phyloP scores from a whole-genome alignment of 2,888 invertebrate genomes.

The Julus scandinavius region DNA sequence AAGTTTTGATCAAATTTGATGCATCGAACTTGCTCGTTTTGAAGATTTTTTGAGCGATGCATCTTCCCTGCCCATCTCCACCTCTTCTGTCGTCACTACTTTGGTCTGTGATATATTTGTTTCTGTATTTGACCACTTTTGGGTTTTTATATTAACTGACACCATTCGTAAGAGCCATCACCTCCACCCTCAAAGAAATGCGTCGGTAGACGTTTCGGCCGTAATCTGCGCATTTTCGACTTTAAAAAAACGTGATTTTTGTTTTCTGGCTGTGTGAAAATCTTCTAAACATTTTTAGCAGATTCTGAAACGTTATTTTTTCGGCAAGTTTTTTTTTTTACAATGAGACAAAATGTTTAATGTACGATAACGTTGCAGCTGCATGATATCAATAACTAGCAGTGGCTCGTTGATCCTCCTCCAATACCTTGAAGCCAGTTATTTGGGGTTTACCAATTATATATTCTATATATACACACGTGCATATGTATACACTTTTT shows the following conservation, averaged over 20 bases:
- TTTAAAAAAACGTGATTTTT: neutral
- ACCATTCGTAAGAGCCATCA: conserved; percentile 33
- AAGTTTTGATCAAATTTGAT: conserved; percentile 2
- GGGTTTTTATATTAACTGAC: conserved; percentile 13
- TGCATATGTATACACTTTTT: neutral
- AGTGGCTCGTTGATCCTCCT: conserved; percentile 4
- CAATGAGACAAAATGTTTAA: conserved; percentile 3
- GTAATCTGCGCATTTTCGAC: neutral
- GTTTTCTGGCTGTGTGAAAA: neutral
- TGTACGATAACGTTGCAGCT: conserved; percentile 12
- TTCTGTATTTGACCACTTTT: conserved; percentile 50
- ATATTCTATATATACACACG: conserved; percentile 44
- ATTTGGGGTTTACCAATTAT: conserved; percentile 37
- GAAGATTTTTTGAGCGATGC: conserved; percentile 26
- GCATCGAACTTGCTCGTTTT: conserved; percentile 4
- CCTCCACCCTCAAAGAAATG: conserved; percentile 10
- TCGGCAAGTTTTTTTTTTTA: neutral
- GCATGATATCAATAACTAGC: conserved; percentile 19
- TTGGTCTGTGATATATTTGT: conserved; percentile 54
- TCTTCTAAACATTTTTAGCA: conserved; percentile 19
- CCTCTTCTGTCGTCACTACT: conserved; percentile 41
- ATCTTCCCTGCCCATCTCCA: neutral
- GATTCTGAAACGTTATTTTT: neutral
- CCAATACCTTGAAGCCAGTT: conserved; percentile 29
- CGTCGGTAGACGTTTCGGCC: neutral